These are phyloP conservation scores for Caenorhabditis sinica DNA, from an alignment of 2,888 invertebrate genomes.

Conservation along the genomic window DNA sequence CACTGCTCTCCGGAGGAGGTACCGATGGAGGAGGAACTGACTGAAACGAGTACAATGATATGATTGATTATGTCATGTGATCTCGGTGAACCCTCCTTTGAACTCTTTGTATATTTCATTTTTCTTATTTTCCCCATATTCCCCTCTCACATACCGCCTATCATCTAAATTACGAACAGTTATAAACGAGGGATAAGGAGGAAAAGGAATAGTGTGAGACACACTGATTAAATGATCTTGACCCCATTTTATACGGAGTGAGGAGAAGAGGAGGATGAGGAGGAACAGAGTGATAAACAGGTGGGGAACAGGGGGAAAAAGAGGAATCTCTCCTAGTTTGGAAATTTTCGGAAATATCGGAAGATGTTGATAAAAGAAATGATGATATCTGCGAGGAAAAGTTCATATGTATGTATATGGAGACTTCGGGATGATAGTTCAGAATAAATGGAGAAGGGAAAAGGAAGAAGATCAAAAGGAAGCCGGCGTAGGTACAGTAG, in stretches of 20 bases:
- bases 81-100: background rate
- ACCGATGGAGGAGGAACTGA: constrained; percentile 66
- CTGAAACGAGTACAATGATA: constrained; percentile 51
- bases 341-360: constrained; percentile 22
- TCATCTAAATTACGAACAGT: constrained; percentile 51
- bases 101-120: background rate
- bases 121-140: background rate
- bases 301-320: constrained; percentile 12
- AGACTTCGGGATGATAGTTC: background rate
- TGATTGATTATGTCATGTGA: background rate
- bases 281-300: constrained; percentile 59
- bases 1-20: constrained; percentile 64
- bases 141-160: constrained; percentile 14
- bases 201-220: constrained; percentile 33
- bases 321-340: constrained; percentile 26
- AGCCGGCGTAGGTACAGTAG: background rate
- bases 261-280: constrained; percentile 1
- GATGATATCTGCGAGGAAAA: constrained; percentile 1
- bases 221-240: constrained; percentile 72
- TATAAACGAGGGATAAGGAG: constrained; percentile 33
- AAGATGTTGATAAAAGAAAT: background rate
- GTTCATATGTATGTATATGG: background rate
- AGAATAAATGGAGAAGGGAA: background rate
- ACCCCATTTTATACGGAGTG: constrained; percentile 54
- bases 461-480: background rate